Percentiles rank a stretch among this genome's conserved stretches.
phyloP scores from a whole-genome alignment of 2,888 invertebrate species.

The Bibio marci region DNA sequence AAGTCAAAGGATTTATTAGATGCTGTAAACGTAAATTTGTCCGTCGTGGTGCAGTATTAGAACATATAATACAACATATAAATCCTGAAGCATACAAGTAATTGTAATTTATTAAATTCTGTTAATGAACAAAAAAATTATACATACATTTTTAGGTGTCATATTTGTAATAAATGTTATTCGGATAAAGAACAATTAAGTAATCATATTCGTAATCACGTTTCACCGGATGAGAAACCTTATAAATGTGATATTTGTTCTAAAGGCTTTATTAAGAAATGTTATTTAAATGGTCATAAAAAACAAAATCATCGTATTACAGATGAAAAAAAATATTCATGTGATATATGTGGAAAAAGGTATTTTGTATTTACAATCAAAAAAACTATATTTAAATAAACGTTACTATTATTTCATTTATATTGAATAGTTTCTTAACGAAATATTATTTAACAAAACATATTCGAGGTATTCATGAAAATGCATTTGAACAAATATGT shows the following conservation, averaged over 20 bases:
- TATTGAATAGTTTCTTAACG: constrained; percentile 1
- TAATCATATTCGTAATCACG: constrained; percentile 14
- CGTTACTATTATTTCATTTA: too few species aligned
- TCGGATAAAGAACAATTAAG: constrained; percentile 24
- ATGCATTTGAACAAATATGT: neutral
- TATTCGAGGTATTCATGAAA: neutral
- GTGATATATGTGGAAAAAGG: too few species aligned
- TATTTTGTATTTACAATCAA: too few species aligned
- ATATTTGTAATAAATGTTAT: neutral
- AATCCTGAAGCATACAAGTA: constrained; percentile 28
- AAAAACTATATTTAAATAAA: too few species aligned
- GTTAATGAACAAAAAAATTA: too few species aligned
- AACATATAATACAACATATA: constrained; percentile 24
- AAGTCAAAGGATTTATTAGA: constrained; percentile 20
- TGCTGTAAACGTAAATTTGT: constrained; percentile 26
- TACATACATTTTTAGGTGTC: too few species aligned
- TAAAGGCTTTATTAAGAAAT: constrained; percentile 20
- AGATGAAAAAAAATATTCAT: too few species aligned
- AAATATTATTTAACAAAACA: neutral
- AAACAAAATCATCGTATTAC: constrained; percentile 14
- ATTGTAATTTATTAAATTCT: too few species aligned
- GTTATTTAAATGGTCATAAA: constrained; percentile 22
- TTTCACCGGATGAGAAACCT: neutral
- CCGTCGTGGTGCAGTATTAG: constrained; percentile 21
- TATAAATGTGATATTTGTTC: constrained; percentile 22